Evolutionary conservation across 2,113 vertebrate genomes (phyloP), one percentile per base, ranked within the genome.

Genomic region (Oryzias melastigma): DNA sequence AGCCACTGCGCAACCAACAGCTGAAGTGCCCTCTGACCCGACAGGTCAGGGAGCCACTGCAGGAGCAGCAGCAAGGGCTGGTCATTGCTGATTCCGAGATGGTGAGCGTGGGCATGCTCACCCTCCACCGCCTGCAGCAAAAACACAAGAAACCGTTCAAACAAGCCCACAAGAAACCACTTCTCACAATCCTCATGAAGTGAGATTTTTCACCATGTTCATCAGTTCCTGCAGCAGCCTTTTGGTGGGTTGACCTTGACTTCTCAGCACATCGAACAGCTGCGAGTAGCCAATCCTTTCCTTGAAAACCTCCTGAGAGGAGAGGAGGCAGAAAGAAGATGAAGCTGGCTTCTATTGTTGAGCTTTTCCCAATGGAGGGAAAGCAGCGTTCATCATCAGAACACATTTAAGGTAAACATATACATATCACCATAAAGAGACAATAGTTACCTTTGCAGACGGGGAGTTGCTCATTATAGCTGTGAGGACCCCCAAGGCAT

Each of bases 211-310:
- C 68, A 98, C 97, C 97, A 99, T 99, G 93, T 95, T 94, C 87
- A 98, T 95, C 51, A 99, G 91, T 78, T 98, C 96, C 81, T 98
- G 95, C 24, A 99, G 82, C 35, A 99, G 94, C n/a, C 91, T 85
- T 29, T 92, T 93, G 72, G 95, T 94, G 25, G 97, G 95, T 50
- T 92, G 93, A 24, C 95, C 95, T 48, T 96, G 95, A 85, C 95
- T 96, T 87, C 91, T 95, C 66, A 99, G 87, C 47, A 98, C 94
- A 68, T 98, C 97, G 2, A 92, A 93, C 62, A 99, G 88, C 73
- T 99, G 97, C 1, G 92, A 72, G 71, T 98, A 99, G 73, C 97
- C 96, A 0, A 98, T 98, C 65, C 97, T 92, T 60, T 99, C 97
- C 84, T 99, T 99, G 79, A 99, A 99, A 62, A 97, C 96, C 86